phyloP scores from a whole-genome alignment of 1,140 invertebrate genomes.

The Lanistes nyassanus region DNA sequence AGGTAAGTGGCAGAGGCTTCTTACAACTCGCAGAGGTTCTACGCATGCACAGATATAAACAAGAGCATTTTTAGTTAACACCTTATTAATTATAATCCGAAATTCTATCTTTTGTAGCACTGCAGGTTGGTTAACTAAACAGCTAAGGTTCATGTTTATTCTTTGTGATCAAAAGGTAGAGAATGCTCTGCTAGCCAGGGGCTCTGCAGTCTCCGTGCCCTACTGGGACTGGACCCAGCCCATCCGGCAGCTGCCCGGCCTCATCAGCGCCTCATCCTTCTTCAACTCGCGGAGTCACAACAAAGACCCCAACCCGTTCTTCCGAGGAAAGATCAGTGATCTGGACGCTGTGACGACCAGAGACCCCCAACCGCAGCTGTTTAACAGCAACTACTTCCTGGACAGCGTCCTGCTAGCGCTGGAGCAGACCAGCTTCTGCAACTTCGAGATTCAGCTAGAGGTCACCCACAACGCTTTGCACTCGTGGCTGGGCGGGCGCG shows the following conservation, averaged over 20 bases:
- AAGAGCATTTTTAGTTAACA: too few species aligned
- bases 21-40: too few species aligned
- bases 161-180: too few species aligned
- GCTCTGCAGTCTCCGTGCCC: slow-evolving; percentile 34
- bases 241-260: slow-evolving; percentile 23
- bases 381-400: slow-evolving; percentile 27
- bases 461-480: slow-evolving; percentile 36
- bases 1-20: too few species aligned
- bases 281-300: slow-evolving; percentile 30
- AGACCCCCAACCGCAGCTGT: slow-evolving; percentile 35
- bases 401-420: slow-evolving; percentile 31
- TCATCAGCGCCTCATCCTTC: slow-evolving; percentile 29
- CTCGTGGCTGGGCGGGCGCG: slow-evolving; percentile 33
- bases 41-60: too few species aligned
- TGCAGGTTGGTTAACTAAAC: too few species aligned
- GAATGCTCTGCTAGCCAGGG: slow-evolving; percentile 25
- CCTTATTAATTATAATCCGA: too few species aligned
- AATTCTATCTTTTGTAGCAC: too few species aligned
- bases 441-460: slow-evolving; percentile 37
- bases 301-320: slow-evolving; percentile 38
- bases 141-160: too few species aligned
- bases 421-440: slow-evolving; percentile 38
- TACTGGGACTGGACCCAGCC: slow-evolving; percentile 42
- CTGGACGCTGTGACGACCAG: slow-evolving; percentile 27
- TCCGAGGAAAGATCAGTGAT: slow-evolving; percentile 22